Base-by-base conservation (phyloP, 2,888 invertebrate species). In the Keiferia lycopersicella region DNA sequence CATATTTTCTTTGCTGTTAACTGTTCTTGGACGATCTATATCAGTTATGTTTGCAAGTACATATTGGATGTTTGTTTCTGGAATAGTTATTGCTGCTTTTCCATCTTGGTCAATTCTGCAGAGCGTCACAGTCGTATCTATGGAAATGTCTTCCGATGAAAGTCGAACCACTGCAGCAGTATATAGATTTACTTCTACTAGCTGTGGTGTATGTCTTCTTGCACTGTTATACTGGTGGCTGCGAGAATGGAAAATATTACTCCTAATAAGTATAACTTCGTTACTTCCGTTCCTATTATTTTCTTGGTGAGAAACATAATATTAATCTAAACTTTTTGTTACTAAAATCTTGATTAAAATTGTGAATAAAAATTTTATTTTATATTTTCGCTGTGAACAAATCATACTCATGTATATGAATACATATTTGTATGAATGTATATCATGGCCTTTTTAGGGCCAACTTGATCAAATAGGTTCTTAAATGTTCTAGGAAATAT, bases 401-500 rank as follows among this genome's bases (percentile, higher is more conserved):
- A n/a, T n/a, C n/a, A n/a, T n/a, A n/a, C n/a, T n/a, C n/a, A n/a
- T n/a, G n/a, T n/a, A n/a, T n/a, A n/a, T n/a, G n/a, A n/a, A n/a
- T n/a, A n/a, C n/a, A n/a, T n/a, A n/a, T n/a, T n/a, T 26, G 26
- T 26, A 26, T 26, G 26, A 26, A 26, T 26, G n/a, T n/a, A n/a
- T n/a, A n/a, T n/a, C n/a, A n/a, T n/a, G n/a, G n/a, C n/a, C n/a
- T n/a, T n/a, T n/a, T n/a, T n/a, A n/a, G n/a, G n/a, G n/a, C n/a
- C n/a, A n/a, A n/a, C n/a, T 18, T 18, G 16, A 18, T 48, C 2
- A n/a, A 48, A 45, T 63, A 48, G 60, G 64, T 39, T 38, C 51
- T 7, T 2, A 14, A 14, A 38, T 39, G 14, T 78, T 79, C 39
- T 72, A 94, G 94, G 81, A 91, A 88, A 72, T 85, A 94, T 75